Evolutionary conservation across 2,113 vertebrate genomes (phyloP).

Genomic region (Gambusia affinis): DNA sequence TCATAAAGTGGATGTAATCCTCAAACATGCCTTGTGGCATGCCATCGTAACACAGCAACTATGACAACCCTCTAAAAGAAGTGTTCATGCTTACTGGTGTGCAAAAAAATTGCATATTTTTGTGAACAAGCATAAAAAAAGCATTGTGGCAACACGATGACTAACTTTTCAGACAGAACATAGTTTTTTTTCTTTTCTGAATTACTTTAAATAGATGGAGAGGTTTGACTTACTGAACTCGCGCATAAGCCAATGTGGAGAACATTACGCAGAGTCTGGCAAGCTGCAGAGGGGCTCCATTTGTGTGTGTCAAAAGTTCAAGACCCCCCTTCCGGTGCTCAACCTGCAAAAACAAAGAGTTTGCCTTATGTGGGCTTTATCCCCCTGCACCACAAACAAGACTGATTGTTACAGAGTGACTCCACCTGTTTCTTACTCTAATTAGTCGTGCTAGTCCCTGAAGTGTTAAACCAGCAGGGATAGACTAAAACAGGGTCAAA

Average conservation of each 20-base stretch:
- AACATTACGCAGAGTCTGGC: slow-evolving; percentile 41
- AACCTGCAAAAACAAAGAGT: slow-evolving; percentile 88
- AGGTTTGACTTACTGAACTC: slow-evolving; percentile 19
- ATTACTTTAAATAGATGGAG: background rate
- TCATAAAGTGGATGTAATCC: slow-evolving; percentile 76
- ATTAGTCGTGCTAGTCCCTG: slow-evolving; percentile 83
- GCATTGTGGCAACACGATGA: background rate
- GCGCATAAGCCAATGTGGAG: slow-evolving; percentile 24
- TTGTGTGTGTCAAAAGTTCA: slow-evolving; percentile 82
- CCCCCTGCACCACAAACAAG: slow-evolving; percentile 81
- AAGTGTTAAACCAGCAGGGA: slow-evolving; percentile 78
- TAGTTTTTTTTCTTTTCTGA: background rate
- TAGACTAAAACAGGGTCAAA: slow-evolving; percentile 18
- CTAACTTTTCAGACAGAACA: background rate
- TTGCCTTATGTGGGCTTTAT: slow-evolving; percentile 61
- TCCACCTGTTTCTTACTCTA: slow-evolving; percentile 85
- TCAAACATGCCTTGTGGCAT: slow-evolving; percentile 74
- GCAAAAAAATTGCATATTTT: background rate
- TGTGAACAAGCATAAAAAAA: background rate
- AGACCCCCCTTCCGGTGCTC: slow-evolving; percentile 79
- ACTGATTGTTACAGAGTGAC: slow-evolving; percentile 85
- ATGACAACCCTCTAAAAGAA: background rate
- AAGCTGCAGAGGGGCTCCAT: slow-evolving; percentile 35
- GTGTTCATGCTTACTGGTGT: background rate
- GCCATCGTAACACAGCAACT: too few relatives aligned